phyloP scores from a whole-genome alignment of 2,888 invertebrate genomes.

The Polietes domitor region DNA sequence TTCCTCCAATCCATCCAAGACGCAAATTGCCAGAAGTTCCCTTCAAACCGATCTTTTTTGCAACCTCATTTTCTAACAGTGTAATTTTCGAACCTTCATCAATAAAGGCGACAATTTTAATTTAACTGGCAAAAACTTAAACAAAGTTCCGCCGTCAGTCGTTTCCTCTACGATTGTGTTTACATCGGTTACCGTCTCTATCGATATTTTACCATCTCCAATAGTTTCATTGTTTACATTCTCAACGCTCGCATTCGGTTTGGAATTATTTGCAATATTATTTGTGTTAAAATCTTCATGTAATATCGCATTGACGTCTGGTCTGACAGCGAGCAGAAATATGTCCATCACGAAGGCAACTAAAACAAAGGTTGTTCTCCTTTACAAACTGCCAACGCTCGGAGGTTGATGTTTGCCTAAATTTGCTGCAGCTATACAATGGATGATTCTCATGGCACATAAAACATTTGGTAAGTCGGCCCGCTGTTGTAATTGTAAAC shows the following conservation, averaged over 20 bases:
- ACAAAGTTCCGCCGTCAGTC: too few relatives aligned
- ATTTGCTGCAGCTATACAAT: neutral
- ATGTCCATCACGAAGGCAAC: conserved; percentile 40
- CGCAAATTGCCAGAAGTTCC: conserved; percentile 36
- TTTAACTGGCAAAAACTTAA: neutral
- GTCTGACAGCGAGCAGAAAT: conserved; percentile 27
- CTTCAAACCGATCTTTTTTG: conserved; percentile 46
- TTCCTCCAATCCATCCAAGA: conserved; percentile 11
- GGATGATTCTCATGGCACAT: too few relatives aligned
- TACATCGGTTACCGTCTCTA: too few relatives aligned
- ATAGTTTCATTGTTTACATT: too few relatives aligned
- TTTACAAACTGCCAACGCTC: conserved; percentile 44
- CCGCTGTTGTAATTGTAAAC: neutral
- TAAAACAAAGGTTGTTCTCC: conserved; percentile 38
- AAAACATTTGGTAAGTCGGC: neutral
- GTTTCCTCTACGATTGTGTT: too few relatives aligned
- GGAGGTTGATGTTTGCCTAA: conserved; percentile 11
- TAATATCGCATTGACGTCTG: conserved; percentile 37
- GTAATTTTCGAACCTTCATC: conserved; percentile 61
- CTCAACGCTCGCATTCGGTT: too few relatives aligned
- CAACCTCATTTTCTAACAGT: conserved; percentile 44
- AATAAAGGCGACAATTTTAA: conserved; percentile 52
- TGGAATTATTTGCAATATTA: too few relatives aligned
- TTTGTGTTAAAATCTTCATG: neutral
- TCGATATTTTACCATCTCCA: too few relatives aligned